These are phyloP conservation scores for Drosophila barbarae DNA, from an alignment of 2,888 invertebrate species.

Conservation along the genomic window DNA sequence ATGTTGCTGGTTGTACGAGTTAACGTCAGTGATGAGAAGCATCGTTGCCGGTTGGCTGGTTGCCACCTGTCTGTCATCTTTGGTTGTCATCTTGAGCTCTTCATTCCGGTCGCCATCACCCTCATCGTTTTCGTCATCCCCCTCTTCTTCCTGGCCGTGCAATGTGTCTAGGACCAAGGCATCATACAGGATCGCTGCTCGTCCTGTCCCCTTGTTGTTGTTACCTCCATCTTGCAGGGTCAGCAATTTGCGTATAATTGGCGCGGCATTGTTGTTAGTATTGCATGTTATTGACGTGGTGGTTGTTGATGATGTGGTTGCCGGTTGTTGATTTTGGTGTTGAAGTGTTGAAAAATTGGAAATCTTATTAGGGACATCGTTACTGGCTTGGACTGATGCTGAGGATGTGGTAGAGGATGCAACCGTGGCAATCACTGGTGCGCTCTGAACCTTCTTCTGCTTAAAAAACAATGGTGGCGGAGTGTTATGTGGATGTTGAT, in stretches of 20 bases:
- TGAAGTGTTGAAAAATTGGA: slow-evolving; percentile 63
- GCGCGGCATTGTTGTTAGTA: slow-evolving; percentile 53
- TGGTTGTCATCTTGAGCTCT: slow-evolving; percentile 16
- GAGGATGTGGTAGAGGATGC: slow-evolving; percentile 45
- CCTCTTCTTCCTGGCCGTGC: slow-evolving; percentile 71
- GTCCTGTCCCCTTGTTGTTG: slow-evolving; percentile 68
- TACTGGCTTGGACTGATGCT: slow-evolving; percentile 29
- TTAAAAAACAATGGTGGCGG: slow-evolving; percentile 75
- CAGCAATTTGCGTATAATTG: slow-evolving; percentile 71
- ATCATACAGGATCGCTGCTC: slow-evolving; percentile 77
- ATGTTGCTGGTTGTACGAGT: slow-evolving; percentile 68
- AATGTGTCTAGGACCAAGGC: slow-evolving; percentile 77
- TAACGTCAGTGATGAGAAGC: slow-evolving; percentile 75
- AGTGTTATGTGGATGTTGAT: slow-evolving; percentile 56
- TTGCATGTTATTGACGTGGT: slow-evolving; percentile 43
- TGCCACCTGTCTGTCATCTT: slow-evolving; percentile 2
- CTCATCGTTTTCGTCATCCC: slow-evolving; percentile 18
- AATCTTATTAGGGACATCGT: slow-evolving; percentile 65
- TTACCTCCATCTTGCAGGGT: slow-evolving; percentile 62
- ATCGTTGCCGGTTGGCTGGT: slow-evolving; percentile 67
- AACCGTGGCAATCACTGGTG: slow-evolving; percentile 40
- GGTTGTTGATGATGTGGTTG: slow-evolving; percentile 44
- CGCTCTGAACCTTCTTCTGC: slow-evolving; percentile 54
- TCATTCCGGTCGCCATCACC: slow-evolving; percentile 6
- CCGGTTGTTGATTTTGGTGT: slow-evolving; percentile 24